phyloP scores from a whole-genome alignment of 2,113 vertebrate genomes.

The Dromaius novaehollandiae region DNA sequence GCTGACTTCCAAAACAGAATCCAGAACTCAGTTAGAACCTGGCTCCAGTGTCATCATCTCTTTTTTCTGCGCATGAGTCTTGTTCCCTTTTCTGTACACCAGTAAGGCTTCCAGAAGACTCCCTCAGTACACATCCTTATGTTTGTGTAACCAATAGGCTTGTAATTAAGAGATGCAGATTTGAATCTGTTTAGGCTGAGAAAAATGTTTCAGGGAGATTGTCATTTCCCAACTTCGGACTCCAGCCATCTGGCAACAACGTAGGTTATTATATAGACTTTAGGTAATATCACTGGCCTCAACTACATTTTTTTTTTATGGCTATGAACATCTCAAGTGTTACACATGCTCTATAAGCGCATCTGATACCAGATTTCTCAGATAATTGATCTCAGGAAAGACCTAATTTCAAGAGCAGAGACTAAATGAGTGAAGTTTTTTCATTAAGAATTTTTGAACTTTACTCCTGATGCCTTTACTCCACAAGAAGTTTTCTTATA shows the following conservation, averaged over 20 bases:
- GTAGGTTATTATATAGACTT: accelerated
- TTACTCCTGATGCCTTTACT: background rate
- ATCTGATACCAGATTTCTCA: background rate
- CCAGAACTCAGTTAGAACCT: background rate
- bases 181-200: background rate
- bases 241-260: background rate
- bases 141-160: background rate
- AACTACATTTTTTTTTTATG: background rate
- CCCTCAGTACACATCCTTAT: background rate
- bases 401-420: background rate
- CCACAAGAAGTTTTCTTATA: background rate
- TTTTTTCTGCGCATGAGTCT: background rate
- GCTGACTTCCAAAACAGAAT: background rate
- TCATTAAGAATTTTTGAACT: background rate
- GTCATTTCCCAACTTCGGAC: background rate
- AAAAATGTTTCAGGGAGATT: background rate
- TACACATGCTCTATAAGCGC: background rate
- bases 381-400: background rate
- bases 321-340: accelerated
- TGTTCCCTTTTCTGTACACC: background rate
- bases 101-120: background rate
- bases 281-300: background rate
- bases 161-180: background rate
- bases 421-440: background rate
- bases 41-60: background rate